Conservation (phyloP, 2,113 vertebrate genomes). For the Vanacampus margaritifer region DNA sequence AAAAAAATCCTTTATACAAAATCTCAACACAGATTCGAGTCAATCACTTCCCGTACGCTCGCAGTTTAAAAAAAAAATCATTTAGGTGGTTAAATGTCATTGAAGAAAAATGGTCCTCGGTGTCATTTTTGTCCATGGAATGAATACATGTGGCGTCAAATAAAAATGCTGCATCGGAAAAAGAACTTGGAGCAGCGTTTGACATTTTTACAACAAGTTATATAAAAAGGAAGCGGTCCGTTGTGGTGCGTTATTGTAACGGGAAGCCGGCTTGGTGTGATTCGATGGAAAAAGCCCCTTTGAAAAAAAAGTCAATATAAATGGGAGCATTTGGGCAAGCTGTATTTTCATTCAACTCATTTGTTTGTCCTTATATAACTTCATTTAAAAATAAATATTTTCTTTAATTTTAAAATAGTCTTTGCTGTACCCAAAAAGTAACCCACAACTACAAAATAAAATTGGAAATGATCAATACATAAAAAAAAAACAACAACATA, state of each 20-base stretch:
- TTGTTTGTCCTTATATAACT: slow-evolving; percentile 58
- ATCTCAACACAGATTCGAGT: slow-evolving; percentile 49
- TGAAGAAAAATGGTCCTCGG: slow-evolving; percentile 13
- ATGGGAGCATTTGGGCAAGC: slow-evolving; percentile 29
- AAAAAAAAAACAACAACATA: slow-evolving; percentile 17
- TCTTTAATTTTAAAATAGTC: slow-evolving; percentile 65
- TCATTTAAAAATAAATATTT: slow-evolving; percentile 81
- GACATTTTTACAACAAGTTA: neutral
- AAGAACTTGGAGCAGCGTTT: slow-evolving; percentile 8
- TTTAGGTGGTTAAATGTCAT: neutral
- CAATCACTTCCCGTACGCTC: slow-evolving; percentile 40
- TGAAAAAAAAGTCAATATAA: slow-evolving; percentile 24
- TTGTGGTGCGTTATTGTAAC: slow-evolving; percentile 4
- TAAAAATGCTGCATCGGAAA: slow-evolving; percentile 1
- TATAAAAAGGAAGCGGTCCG: slow-evolving; percentile 11
- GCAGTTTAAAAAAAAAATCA: slow-evolving; percentile 1
- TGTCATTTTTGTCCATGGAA: slow-evolving; percentile 22
- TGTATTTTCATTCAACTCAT: slow-evolving; percentile 26
- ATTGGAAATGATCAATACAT: slow-evolving; percentile 54
- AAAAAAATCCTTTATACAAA: slow-evolving; percentile 9
- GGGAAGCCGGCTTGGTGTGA: slow-evolving; percentile 16
- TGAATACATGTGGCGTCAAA: slow-evolving; percentile 15
- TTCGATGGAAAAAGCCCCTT: slow-evolving; percentile 21
- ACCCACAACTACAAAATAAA: slow-evolving; percentile 56
- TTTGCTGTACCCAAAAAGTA: slow-evolving; percentile 48